These are phyloP conservation scores for Boloria euphrosyne DNA, from an alignment of 2,888 invertebrate species.

Conservation along the genomic window DNA sequence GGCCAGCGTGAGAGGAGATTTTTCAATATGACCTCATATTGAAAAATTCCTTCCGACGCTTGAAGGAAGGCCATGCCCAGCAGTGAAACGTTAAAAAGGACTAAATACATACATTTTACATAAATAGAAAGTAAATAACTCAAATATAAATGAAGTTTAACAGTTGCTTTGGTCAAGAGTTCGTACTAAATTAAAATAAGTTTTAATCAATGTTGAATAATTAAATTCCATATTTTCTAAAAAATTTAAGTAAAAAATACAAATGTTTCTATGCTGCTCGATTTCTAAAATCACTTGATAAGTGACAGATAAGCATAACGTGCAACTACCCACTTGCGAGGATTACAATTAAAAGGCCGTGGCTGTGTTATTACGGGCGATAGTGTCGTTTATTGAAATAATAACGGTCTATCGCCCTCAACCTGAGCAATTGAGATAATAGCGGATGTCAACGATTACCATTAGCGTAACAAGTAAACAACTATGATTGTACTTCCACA, in stretches of 20 bases:
- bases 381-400: constrained; percentile 47
- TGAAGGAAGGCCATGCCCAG: too few relatives aligned
- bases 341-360: constrained; percentile 36
- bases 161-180: too few relatives aligned
- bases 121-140: too few relatives aligned
- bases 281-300: neutral
- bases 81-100: too few relatives aligned
- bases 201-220: too few relatives aligned
- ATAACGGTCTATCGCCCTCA: constrained; percentile 40
- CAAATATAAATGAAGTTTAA: too few relatives aligned
- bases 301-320: constrained; percentile 23
- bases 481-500: constrained; percentile 41
- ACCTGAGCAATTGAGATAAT: constrained; percentile 47
- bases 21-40: too few relatives aligned
- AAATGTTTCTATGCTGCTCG: neutral
- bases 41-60: too few relatives aligned
- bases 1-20: too few relatives aligned
- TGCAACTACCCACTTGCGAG: constrained; percentile 12
- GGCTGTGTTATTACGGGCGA: constrained; percentile 23
- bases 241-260: neutral
- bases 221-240: neutral
- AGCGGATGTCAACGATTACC: constrained; percentile 52
- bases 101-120: too few relatives aligned
- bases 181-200: too few relatives aligned
- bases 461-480: constrained; percentile 49